Evolutionary conservation across 2,113 vertebrate species (phyloP), one percentile per base, ranked within the genome.

Genomic region (Spea bombifrons): DNA sequence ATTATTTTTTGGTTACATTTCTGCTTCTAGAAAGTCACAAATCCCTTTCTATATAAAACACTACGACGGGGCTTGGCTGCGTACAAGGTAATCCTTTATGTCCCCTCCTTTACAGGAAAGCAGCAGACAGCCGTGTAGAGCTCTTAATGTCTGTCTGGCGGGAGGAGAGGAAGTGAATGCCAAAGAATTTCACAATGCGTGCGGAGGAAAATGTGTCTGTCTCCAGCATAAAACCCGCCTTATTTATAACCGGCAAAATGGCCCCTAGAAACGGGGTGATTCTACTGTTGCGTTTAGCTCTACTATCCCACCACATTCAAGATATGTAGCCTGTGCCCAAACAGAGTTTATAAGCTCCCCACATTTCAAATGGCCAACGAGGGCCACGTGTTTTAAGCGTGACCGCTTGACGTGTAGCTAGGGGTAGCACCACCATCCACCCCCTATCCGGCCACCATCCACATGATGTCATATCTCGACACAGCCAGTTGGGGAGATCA

Each of bases 121-220:
- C 47, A 16, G 57, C 72, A 74, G 72, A 64, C 72, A 30, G 72
- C 48, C 72, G 61, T 55, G 55, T 59, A 71, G 72, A 59, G 15
- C 9, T 46, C 57, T 8, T 59, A 9, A 53, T 48, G 4, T 12
- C 48, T 57, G 47, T 17, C 55, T 17, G 15, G 55, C 6, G 17
- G 59, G 59, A 63, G 17, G 59, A 16, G 15, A n/a, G 59, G 59
- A 16, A 7, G 17, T 13, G 57, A 74, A 74, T 74, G 64, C 72
- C 72, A 74, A 74, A 74, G 15, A 64, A 74, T 74, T 48, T 48
- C 72, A 74, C 46, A 61, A 43, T 44, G 30, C 30, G 30, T 30
- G 30, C 2, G 30, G 30, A 30, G 30, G 30, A 30, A 30, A 30
- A 30, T 30, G 30, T 30, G 4, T 64, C n/a, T 61, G 9, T 46